These are phyloP conservation scores for Eulemur mongoz DNA, from an alignment of 2,797 vertebrate genomes.

Conservation along the genomic window DNA sequence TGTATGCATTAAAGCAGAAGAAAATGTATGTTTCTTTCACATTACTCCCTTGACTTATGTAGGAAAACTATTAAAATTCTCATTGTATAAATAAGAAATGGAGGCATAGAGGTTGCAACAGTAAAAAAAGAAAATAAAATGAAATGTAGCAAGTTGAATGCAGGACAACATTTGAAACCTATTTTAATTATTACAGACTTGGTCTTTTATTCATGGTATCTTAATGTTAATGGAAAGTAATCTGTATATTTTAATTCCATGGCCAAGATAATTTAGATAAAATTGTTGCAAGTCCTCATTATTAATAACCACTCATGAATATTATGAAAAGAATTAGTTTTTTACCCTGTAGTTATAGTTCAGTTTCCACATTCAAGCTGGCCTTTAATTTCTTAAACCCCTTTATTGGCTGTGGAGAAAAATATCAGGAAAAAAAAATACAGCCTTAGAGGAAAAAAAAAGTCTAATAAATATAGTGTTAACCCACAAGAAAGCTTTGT, in stretches of 20 bases:
- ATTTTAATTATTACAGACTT: conserved; percentile 14
- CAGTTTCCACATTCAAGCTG: neutral
- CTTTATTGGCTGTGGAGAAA: neutral
- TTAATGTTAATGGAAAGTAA: conserved; percentile 47
- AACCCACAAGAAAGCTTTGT: conserved; percentile 9
- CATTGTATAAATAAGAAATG: neutral
- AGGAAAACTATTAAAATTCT: neutral
- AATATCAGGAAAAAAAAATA: conserved; percentile 11
- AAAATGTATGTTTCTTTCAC: neutral
- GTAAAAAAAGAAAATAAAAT: neutral
- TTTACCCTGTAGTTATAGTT: conserved; percentile 33
- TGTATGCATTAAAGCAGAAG: neutral
- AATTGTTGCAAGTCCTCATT: neutral
- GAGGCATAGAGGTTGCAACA: neutral
- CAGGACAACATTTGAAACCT: neutral
- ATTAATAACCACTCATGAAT: conserved; percentile 59
- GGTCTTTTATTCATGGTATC: conserved; percentile 9
- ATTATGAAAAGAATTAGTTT: conserved; percentile 46
- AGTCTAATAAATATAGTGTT: conserved; percentile 20
- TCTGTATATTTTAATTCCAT: conserved; percentile 60
- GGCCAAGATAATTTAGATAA: conserved; percentile 48
- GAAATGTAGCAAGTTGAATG: neutral
- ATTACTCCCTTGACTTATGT: neutral
- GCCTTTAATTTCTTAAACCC: conserved; percentile 58
- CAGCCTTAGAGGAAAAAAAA: neutral